phyloP scores from a whole-genome alignment of 2,113 vertebrate genomes.

The Chauna torquata region DNA sequence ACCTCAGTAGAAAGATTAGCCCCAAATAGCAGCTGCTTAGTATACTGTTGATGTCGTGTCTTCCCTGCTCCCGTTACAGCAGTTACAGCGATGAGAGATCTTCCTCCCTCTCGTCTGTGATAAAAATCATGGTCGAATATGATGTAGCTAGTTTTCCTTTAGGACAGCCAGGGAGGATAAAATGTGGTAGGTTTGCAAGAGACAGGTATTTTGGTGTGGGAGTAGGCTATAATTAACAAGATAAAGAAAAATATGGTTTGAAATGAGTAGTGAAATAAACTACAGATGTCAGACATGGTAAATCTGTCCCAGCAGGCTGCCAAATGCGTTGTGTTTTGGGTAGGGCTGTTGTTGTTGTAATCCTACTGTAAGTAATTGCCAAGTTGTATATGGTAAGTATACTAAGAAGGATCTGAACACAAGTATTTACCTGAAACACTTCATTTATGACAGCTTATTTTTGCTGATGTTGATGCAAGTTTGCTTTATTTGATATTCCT shows the following conservation, averaged over 20 bases:
- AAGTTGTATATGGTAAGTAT: constrained; percentile 34
- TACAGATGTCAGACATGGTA: neutral
- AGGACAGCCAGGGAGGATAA: neutral
- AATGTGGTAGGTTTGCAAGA: neutral
- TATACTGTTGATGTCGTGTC: neutral
- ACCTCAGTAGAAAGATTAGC: neutral
- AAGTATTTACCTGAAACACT: neutral
- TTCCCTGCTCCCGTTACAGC: neutral
- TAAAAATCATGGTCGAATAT: neutral
- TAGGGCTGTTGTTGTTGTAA: neutral
- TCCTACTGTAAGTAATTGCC: neutral
- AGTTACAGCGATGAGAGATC: neutral
- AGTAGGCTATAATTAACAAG: neutral
- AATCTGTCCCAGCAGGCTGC: neutral
- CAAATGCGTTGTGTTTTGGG: neutral
- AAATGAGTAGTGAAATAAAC: neutral
- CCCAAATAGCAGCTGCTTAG: constrained; percentile 34
- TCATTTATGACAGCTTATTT: neutral
- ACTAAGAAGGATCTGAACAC: neutral
- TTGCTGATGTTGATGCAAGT: neutral
- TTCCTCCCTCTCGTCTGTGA: neutral
- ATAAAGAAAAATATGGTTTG: neutral
- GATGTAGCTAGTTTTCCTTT: neutral
- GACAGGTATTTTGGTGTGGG: neutral
- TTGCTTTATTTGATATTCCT: neutral